Evolutionary conservation across 2,888 invertebrate species (phyloP).

Genomic region (Caenorhabditis japonica): DNA sequence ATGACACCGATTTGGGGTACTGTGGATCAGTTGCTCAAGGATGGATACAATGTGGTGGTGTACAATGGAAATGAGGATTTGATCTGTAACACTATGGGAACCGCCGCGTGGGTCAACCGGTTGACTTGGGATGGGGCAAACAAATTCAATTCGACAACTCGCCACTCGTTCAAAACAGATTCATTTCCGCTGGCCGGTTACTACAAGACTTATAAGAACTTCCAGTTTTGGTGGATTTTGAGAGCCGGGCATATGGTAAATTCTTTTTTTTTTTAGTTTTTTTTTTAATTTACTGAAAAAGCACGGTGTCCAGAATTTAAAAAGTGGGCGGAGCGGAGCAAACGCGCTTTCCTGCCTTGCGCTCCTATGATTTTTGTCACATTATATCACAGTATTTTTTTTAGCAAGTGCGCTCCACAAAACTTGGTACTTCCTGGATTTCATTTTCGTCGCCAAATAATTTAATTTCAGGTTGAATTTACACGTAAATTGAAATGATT

Average conservation of each 20-base stretch:
- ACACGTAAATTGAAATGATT: too few species aligned
- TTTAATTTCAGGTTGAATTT: too few species aligned
- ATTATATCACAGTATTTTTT: too few species aligned
- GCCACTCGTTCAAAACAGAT: conserved; percentile 55
- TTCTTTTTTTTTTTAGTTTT: too few species aligned
- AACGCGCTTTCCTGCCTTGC: too few species aligned
- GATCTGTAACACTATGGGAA: conserved; percentile 87
- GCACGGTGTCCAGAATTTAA: too few species aligned
- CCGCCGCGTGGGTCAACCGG: conserved; percentile 85
- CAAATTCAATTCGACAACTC: conserved; percentile 80
- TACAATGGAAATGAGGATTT: conserved; percentile 88
- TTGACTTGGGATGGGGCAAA: conserved; percentile 83
- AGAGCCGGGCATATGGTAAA: conserved; percentile 85
- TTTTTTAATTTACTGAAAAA: too few species aligned
- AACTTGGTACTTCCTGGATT: too few species aligned
- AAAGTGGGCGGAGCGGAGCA: too few species aligned
- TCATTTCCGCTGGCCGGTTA: conserved; percentile 66
- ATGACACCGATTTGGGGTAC: conserved; percentile 86
- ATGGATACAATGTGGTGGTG: conserved; percentile 82
- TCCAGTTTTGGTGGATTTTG: conserved; percentile 86
- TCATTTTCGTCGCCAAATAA: too few species aligned
- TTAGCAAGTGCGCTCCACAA: too few species aligned
- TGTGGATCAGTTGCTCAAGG: conserved; percentile 65
- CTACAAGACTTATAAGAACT: conserved; percentile 80
- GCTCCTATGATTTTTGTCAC: too few species aligned